phyloP scores from a whole-genome alignment of 2,113 vertebrate species.

The Ursus arctos region DNA sequence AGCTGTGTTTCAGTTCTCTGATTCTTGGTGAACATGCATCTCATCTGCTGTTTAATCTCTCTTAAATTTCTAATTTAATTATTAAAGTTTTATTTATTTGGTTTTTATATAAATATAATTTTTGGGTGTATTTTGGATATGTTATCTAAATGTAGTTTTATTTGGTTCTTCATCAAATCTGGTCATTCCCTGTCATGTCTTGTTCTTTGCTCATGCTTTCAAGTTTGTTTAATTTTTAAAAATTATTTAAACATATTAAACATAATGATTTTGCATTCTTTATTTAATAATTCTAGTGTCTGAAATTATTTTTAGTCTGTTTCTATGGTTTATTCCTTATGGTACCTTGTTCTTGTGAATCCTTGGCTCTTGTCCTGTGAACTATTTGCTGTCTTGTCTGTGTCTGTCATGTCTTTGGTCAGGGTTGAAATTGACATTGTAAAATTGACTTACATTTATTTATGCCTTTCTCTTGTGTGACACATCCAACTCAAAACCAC shows the following conservation, averaged over 20 bases:
- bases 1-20: neutral
- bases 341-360: neutral
- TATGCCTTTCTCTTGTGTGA: neutral
- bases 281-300: neutral
- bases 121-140: neutral
- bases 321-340: neutral
- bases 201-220: neutral
- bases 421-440: neutral
- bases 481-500: neutral
- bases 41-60: neutral
- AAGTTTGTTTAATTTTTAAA: neutral
- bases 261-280: neutral
- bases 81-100: slow-evolving; percentile 1
- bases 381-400: neutral
- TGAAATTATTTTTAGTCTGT: neutral
- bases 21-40: neutral
- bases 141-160: neutral
- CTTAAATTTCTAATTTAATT: neutral
- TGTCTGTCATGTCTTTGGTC: neutral
- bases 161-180: neutral
- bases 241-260: neutral
- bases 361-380: neutral
- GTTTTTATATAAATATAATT: neutral
- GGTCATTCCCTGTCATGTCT: neutral
- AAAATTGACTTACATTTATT: neutral